Percentiles rank a stretch among this genome's conserved stretches.
phyloP scores from a whole-genome alignment of 2,888 invertebrate species.

The Microctonus brassicae region DNA sequence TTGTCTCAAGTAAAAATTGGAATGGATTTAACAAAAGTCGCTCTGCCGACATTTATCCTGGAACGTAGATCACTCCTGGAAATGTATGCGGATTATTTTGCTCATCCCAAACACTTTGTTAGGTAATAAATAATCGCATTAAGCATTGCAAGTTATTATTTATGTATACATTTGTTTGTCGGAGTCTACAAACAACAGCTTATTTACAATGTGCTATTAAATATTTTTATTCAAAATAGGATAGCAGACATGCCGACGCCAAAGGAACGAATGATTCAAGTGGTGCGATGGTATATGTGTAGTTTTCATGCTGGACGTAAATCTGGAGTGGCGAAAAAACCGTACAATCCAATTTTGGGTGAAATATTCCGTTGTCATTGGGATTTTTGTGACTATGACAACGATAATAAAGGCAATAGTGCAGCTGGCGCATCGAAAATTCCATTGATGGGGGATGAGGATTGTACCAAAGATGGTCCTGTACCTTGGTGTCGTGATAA shows the following conservation, averaged over 20 bases:
- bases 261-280: conserved; percentile 92
- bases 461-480: conserved; percentile 81
- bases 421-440: not conserved
- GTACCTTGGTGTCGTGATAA: conserved; percentile 90
- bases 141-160: not conserved
- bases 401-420: conserved; percentile 43
- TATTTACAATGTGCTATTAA: too few relatives aligned
- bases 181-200: too few relatives aligned
- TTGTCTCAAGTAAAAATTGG: conserved; percentile 98
- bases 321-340: conserved; percentile 97
- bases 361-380: conserved; percentile 94
- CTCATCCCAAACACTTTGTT: conserved; percentile 97
- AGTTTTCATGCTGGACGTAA: conserved; percentile 99
- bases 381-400: conserved; percentile 74
- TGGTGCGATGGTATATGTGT: conserved; percentile 96
- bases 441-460: not conserved
- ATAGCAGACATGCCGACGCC: conserved; percentile 91
- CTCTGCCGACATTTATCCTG: conserved; percentile 97
- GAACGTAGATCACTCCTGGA: conserved; percentile 97
- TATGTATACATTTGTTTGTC: conserved; percentile 12
- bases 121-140: conserved; percentile 78
- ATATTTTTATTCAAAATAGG: conserved; percentile 73
- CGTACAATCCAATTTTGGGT: conserved; percentile 98
- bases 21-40: conserved; percentile 99
- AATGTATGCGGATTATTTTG: conserved; percentile 99